phyloP scores from a whole-genome alignment of 2,888 invertebrate species.

The Eubasilissa splendida region DNA sequence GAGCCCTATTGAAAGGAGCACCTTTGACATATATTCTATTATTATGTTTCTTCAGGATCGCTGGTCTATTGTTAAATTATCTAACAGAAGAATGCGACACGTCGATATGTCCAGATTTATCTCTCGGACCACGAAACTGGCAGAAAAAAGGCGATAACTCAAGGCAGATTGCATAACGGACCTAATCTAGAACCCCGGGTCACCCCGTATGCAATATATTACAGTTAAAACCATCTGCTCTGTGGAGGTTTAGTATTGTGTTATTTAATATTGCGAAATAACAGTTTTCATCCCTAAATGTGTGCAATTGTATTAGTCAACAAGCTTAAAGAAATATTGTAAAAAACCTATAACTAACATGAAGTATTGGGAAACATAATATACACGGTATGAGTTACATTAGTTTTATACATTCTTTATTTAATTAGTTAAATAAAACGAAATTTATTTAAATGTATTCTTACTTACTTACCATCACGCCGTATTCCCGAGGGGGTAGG shows the following conservation, averaged over 20 bases:
- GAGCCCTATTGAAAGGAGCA: neutral
- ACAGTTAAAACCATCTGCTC: slow-evolving; percentile 22
- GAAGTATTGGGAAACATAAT: too few species aligned
- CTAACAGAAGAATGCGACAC: slow-evolving; percentile 21
- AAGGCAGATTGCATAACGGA: slow-evolving; percentile 26
- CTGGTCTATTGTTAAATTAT: slow-evolving; percentile 18
- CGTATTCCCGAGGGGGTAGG: too few species aligned
- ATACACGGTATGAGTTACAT: too few species aligned
- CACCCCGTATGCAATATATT: slow-evolving; percentile 1
- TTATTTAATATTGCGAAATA: too few species aligned
- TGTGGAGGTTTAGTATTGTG: neutral
- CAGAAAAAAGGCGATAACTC: slow-evolving; percentile 6
- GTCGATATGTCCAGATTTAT: slow-evolving; percentile 35
- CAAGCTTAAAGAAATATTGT: too few species aligned
- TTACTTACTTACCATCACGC: too few species aligned
- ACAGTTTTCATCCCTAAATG: too few species aligned
- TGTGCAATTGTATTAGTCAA: too few species aligned
- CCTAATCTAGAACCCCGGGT: neutral
- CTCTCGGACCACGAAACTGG: slow-evolving; percentile 4
- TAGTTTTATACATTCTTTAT: too few species aligned
- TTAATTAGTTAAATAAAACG: too few species aligned
- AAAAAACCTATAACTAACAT: too few species aligned
- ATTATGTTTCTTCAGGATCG: slow-evolving; percentile 5
- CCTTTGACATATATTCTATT: slow-evolving; percentile 19
- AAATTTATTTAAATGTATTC: too few species aligned